Base-by-base conservation (phyloP, 2,888 invertebrate genomes). In the Morinoia aosen region DNA sequence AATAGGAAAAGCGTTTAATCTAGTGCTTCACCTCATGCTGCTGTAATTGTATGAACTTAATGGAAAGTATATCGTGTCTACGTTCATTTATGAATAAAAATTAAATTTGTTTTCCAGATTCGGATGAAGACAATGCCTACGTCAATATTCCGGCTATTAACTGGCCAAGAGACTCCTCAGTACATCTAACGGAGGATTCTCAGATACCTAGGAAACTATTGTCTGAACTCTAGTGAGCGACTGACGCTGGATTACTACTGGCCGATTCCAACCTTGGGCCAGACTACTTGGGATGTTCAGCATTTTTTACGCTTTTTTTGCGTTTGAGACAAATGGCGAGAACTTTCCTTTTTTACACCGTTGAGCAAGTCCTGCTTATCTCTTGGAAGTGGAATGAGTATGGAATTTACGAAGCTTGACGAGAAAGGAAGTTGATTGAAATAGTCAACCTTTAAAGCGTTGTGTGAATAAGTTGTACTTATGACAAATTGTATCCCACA, bases 51-150 rank as follows among this genome's bases (percentile, higher is more conserved):
- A 19, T 61, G 61, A 61, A 19, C 3, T 61, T 61, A 2, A 76
- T 76, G 76, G 25, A 19, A 33, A 76, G 25, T 76, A 3, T 0
- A 25, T 76, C 33, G 3, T 33, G 61, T 61, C 12, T 61, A 19
- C 25, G 25, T 76, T 76, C 2, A 76, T 14, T 76, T 76, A 10
- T 76, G 25, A 76, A 25, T 3, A 76, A 76, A 10, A 8, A 76
- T 33, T 76, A 61, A 61, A 61, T 16, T 61, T 61, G 19, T 61
- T 56, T 98, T 98, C 64, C 98, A 99, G 99, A 99, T 99, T 97
- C 98, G 99, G 97, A 99, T 99, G 99, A 99, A 99, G 98, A 99
- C 99, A 96, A 99, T 99, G 99, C 99, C 99, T 97, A 99, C 99
- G 97, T 99, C 99, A 97, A 99, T 99, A 99, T 99, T 99, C 98